phyloP scores from a whole-genome alignment of 2,888 invertebrate species.

The Hetaerina titia region DNA sequence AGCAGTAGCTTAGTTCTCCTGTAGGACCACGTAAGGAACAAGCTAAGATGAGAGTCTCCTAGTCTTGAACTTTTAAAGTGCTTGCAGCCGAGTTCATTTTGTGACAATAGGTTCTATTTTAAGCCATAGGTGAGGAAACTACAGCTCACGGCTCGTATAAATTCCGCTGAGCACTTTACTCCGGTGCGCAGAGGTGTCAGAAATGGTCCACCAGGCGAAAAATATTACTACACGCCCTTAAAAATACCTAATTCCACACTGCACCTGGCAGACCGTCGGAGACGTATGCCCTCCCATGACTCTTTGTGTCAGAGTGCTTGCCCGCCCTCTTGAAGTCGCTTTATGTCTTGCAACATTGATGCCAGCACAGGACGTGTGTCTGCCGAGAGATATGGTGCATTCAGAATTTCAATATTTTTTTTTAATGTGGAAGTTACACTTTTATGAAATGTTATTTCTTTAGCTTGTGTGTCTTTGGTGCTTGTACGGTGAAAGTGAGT shows the following conservation, averaged over 20 bases:
- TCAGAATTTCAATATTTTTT: too few species aligned
- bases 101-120: not conserved
- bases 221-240: not conserved
- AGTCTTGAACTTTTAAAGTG: not conserved
- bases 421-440: too few species aligned
- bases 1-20: too few species aligned
- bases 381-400: too few species aligned
- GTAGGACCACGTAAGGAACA: not conserved
- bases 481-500: too few species aligned
- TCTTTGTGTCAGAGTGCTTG: too few species aligned
- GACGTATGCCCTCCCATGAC: too few species aligned
- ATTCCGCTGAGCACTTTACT: not conserved
- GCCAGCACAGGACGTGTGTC: too few species aligned
- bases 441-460: too few species aligned
- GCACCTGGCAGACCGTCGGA: not conserved
- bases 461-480: too few species aligned
- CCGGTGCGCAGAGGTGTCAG: not conserved
- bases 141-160: not conserved
- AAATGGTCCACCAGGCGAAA: conserved; percentile 4
- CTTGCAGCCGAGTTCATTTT: not conserved
- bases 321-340: too few species aligned
- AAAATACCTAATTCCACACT: not conserved
- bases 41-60: not conserved
- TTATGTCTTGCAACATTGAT: too few species aligned
- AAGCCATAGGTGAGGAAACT: not conserved